Conservation (phyloP, 2,113 vertebrate species). For the Pogona vitticeps region DNA sequence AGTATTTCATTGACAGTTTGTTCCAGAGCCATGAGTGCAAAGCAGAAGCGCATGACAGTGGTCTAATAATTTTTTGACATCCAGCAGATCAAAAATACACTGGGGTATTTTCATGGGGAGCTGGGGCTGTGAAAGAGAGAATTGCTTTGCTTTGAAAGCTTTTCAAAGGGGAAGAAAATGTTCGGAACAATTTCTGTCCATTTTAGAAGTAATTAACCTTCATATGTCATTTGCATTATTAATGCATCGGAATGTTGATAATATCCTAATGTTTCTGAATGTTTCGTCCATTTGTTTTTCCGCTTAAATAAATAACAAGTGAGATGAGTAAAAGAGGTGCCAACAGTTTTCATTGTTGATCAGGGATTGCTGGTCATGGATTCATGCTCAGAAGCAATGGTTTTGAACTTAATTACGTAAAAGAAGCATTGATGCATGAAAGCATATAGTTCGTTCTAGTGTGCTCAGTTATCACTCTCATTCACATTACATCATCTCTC, state of each 20-base stretch:
- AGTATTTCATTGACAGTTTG: slow-evolving; percentile 33
- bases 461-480: not conserved
- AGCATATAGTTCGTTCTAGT: not conserved
- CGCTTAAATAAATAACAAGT: slow-evolving; percentile 71
- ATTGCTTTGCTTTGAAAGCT: slow-evolving; percentile 52
- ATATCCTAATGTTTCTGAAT: slow-evolving; percentile 65
- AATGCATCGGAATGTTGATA: slow-evolving; percentile 69
- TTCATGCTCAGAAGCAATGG: slow-evolving; percentile 5
- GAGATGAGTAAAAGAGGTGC: slow-evolving; percentile 60
- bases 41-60: slow-evolving; percentile 23
- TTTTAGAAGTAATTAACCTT: slow-evolving; percentile 77
- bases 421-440: slow-evolving; percentile 34
- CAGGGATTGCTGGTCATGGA: slow-evolving; percentile 38
- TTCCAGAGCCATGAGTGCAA: slow-evolving; percentile 42
- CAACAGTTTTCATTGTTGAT: slow-evolving; percentile 72
- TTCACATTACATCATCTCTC: not conserved
- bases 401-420: slow-evolving; percentile 75
- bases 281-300: slow-evolving; percentile 70
- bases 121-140: not conserved
- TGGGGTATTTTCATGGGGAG: slow-evolving; percentile 33
- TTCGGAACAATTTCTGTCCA: slow-evolving; percentile 63
- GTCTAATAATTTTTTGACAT: slow-evolving; percentile 44
- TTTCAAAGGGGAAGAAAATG: slow-evolving; percentile 55
- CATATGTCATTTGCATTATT: slow-evolving; percentile 71
- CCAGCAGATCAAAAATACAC: slow-evolving; percentile 42